These are phyloP conservation scores for Suillia variegata DNA, from an alignment of 2,888 invertebrate genomes.

Conservation along the genomic window DNA sequence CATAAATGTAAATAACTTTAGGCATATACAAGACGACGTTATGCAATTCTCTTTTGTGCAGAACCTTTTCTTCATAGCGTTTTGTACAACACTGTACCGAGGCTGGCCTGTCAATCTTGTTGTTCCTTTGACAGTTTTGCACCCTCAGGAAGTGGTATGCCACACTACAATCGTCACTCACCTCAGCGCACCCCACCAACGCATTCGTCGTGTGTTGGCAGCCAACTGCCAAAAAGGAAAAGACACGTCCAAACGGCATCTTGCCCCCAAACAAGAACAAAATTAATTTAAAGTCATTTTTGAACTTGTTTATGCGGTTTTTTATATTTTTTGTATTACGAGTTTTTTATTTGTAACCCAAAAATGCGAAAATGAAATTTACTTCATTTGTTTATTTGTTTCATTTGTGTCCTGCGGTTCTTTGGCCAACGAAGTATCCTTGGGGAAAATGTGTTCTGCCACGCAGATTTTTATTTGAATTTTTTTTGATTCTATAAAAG, in stretches of 20 bases:
- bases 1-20: too few relatives aligned
- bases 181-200: too few relatives aligned
- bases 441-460: slow-evolving; percentile 37
- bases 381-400: slow-evolving; percentile 53
- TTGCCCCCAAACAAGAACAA: neutral
- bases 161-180: too few relatives aligned
- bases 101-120: neutral
- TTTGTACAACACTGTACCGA: neutral
- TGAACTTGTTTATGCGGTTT: neutral
- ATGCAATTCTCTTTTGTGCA: too few relatives aligned
- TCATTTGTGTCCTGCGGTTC: slow-evolving; percentile 45
- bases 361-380: slow-evolving; percentile 47
- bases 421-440: slow-evolving; percentile 32
- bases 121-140: neutral
- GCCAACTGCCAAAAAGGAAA: too few relatives aligned
- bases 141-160: too few relatives aligned
- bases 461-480: neutral
- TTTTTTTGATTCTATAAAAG: neutral
- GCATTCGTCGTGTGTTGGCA: too few relatives aligned
- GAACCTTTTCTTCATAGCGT: too few relatives aligned
- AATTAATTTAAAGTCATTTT: neutral
- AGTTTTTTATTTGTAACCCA: neutral
- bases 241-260: neutral
- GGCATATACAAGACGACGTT: too few relatives aligned
- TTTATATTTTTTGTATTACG: neutral